A percentile compares a stretch with the other conserved stretches of the same genome.
Evolutionary conservation across 2,797 vertebrate species (phyloP).

Genomic region (Hoplostethus mediterraneus): DNA sequence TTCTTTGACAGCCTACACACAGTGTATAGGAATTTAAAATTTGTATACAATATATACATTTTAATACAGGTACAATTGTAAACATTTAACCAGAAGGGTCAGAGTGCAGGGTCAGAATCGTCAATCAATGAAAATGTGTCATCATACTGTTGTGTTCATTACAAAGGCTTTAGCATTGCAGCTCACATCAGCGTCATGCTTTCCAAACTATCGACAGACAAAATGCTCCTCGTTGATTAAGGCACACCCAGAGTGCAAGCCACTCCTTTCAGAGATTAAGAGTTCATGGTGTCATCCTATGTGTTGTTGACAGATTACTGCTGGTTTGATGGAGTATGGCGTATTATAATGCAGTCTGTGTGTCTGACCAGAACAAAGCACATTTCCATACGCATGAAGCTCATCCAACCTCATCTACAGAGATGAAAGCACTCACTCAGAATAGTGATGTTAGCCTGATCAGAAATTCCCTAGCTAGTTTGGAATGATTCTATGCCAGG

Average conservation of each 20-base stretch:
- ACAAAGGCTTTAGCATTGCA: neutral
- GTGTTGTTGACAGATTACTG: neutral
- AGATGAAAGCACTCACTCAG: neutral
- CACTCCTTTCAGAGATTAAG: too few species aligned
- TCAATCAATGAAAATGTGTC: too few species aligned
- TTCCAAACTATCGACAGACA: neutral
- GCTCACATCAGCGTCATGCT: neutral
- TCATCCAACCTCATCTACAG: neutral
- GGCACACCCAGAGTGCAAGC: neutral
- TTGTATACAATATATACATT: too few species aligned
- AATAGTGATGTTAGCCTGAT: neutral
- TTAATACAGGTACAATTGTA: too few species aligned
- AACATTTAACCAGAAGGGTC: too few species aligned
- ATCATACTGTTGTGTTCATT: neutral
- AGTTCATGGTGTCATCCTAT: neutral
- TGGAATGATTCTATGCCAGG: neutral
- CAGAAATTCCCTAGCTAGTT: too few species aligned
- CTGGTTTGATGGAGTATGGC: neutral
- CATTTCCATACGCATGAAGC: neutral
- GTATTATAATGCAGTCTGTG: conserved; percentile 1
- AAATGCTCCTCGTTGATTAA: neutral
- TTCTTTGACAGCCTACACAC: too few species aligned
- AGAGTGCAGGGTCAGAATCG: too few species aligned
- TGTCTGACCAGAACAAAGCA: conserved; percentile 8
- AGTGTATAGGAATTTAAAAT: too few species aligned